These are phyloP conservation scores for Climacteris rufus DNA, from an alignment of 2,113 vertebrate species.

Conservation along the genomic window DNA sequence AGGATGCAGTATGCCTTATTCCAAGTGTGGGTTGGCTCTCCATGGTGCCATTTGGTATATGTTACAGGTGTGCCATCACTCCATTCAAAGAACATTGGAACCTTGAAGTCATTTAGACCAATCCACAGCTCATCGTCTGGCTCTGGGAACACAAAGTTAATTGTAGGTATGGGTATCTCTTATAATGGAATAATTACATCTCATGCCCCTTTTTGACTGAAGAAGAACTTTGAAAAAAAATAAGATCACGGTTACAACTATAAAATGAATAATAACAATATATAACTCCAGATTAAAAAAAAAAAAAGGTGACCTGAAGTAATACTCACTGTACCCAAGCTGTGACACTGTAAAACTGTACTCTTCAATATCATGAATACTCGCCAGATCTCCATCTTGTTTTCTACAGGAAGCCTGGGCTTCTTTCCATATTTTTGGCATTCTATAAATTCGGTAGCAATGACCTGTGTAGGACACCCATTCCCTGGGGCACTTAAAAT, in stretches of 20 bases:
- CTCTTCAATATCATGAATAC: slow-evolving; percentile 87
- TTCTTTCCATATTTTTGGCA: slow-evolving; percentile 80
- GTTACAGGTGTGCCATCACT: slow-evolving; percentile 86
- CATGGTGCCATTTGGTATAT: slow-evolving; percentile 85
- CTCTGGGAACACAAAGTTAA: slow-evolving; percentile 63
- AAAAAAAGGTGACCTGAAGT: neutral
- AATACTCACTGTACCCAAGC: slow-evolving; percentile 85
- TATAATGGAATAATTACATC: neutral
- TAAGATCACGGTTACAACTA: neutral
- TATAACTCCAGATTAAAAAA: neutral
- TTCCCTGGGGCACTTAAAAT: slow-evolving; percentile 75
- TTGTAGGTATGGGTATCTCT: neutral
- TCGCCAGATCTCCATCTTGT: slow-evolving; percentile 85
- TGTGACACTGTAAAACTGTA: slow-evolving; percentile 89
- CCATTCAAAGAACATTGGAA: slow-evolving; percentile 91
- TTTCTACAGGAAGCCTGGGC: slow-evolving; percentile 82
- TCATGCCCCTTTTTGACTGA: neutral
- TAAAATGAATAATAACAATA: neutral
- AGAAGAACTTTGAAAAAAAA: neutral
- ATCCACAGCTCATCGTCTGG: slow-evolving; percentile 86
- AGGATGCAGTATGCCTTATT: slow-evolving; percentile 86
- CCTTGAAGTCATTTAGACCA: slow-evolving; percentile 86
- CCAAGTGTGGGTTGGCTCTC: slow-evolving; percentile 80
- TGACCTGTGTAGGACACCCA: slow-evolving; percentile 86
- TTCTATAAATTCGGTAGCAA: slow-evolving; percentile 86